These are phyloP conservation scores for Parus major DNA, from an alignment of 2,113 vertebrate species.

Conservation along the genomic window DNA sequence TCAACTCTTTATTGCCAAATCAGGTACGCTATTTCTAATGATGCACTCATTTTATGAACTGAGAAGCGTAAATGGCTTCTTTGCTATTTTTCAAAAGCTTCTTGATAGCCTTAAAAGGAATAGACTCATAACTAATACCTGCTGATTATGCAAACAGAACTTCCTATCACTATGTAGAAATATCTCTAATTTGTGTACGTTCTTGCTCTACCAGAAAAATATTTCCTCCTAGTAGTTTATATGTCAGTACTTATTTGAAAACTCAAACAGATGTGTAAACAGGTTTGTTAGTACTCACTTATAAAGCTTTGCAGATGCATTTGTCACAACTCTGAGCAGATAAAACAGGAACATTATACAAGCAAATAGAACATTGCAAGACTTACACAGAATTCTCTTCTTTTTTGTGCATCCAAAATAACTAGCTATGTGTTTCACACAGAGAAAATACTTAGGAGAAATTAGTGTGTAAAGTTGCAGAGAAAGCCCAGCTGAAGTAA, in stretches of 20 bases:
- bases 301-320: background rate
- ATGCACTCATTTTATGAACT: background rate
- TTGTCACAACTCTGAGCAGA: background rate
- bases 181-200: background rate
- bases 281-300: background rate
- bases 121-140: background rate
- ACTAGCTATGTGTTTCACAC: background rate
- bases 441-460: background rate
- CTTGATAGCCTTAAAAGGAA: background rate
- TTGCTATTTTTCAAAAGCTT: background rate
- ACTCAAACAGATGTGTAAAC: background rate
- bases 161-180: background rate
- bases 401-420: background rate
- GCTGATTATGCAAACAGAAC: background rate
- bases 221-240: background rate
- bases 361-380: background rate
- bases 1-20: background rate
- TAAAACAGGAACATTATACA: background rate
- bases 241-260: background rate
- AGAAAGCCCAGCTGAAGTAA: constrained; percentile 25
- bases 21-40: background rate
- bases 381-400: background rate
- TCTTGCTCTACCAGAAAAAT: background rate
- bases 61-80: background rate
- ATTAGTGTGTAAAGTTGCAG: background rate